These are phyloP conservation scores for Hylaea fasciaria DNA, from an alignment of 2,888 invertebrate genomes.

Conservation along the genomic window DNA sequence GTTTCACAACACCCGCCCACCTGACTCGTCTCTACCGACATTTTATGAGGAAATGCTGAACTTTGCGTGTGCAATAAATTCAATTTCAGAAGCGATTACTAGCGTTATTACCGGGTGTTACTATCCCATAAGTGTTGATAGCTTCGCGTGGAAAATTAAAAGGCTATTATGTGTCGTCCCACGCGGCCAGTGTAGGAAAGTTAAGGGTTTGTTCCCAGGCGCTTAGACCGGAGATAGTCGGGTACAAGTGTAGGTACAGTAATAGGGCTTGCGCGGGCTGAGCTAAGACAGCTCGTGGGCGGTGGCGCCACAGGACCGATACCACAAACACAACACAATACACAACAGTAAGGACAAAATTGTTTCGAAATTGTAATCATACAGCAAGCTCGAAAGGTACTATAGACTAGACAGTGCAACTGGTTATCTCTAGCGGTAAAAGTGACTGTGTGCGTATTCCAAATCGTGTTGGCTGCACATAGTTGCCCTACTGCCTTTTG, in stretches of 20 bases:
- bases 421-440: neutral
- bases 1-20: constrained; percentile 52
- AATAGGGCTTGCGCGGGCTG: constrained; percentile 57
- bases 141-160: constrained; percentile 78
- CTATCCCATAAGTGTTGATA: constrained; percentile 65
- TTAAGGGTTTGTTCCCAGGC: constrained; percentile 65
- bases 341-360: constrained; percentile 19
- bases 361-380: neutral
- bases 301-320: constrained; percentile 60
- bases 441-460: no score
- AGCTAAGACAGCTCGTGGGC: constrained; percentile 58
- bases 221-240: constrained; percentile 50
- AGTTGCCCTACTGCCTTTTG: constrained; percentile 29
- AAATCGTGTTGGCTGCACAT: neutral
- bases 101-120: constrained; percentile 64
- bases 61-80: constrained; percentile 45
- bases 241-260: constrained; percentile 55
- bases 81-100: constrained; percentile 61
- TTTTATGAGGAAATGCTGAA: constrained; percentile 40
- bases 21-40: constrained; percentile 42
- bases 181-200: constrained; percentile 63
- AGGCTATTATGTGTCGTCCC: constrained; percentile 75
- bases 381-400: neutral
- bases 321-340: constrained; percentile 26
- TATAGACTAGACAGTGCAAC: neutral